Evolutionary conservation across 2,113 vertebrate genomes (phyloP).

Genomic region (Lepidiolamprologus cunningtoni): DNA sequence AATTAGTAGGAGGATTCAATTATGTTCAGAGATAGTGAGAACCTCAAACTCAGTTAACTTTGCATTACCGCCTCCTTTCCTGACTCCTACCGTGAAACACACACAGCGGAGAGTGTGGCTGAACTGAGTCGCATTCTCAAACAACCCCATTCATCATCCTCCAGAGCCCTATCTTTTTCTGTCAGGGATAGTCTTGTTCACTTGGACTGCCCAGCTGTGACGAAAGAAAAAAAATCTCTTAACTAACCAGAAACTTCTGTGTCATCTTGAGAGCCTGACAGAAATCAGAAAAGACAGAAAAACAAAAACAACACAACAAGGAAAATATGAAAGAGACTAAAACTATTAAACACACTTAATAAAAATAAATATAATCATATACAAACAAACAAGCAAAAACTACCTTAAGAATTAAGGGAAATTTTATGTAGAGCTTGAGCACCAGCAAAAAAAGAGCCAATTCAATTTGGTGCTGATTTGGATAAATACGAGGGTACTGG

Average conservation of each 20-base stretch:
- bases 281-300: background rate
- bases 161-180: constrained; percentile 23
- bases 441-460: background rate
- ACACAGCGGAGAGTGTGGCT: constrained; percentile 3
- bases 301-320: background rate
- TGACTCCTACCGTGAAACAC: background rate
- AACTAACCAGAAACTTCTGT: constrained; percentile 6
- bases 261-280: background rate
- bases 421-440: background rate
- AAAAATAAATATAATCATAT: background rate
- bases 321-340: background rate
- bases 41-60: constrained; percentile 39
- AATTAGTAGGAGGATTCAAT: constrained; percentile 41
- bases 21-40: constrained; percentile 15
- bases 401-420: background rate
- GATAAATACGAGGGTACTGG: background rate
- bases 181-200: constrained; percentile 46
- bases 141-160: constrained; percentile 60
- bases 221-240: background rate
- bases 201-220: constrained; percentile 28
- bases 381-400: background rate
- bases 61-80: constrained; percentile 7
- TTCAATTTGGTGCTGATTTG: background rate
- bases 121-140: constrained; percentile 34
- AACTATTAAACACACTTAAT: background rate